Conservation (phyloP, 2,113 vertebrate species). For the Pica pica region DNA sequence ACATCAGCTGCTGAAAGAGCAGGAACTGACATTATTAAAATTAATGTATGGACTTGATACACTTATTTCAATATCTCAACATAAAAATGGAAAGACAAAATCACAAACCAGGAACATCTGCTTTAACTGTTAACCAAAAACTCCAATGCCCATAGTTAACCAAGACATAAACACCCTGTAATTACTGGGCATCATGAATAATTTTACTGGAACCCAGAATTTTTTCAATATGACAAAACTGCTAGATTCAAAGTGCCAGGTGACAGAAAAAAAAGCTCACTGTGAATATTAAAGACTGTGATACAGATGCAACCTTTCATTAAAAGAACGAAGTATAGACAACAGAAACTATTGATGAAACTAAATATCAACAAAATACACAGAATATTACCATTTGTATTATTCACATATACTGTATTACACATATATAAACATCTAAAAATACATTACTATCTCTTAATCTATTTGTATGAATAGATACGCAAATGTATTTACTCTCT, state of each 20-base stretch:
- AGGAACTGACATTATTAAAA: background rate
- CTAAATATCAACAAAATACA: background rate
- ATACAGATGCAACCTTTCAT: background rate
- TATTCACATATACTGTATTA: background rate
- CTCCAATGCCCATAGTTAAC: background rate
- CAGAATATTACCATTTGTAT: background rate
- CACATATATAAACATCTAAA: background rate
- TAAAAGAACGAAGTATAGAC: background rate
- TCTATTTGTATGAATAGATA: background rate
- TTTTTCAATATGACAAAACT: background rate
- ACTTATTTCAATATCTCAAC: background rate
- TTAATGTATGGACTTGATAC: rapidly evolving
- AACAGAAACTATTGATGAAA: background rate
- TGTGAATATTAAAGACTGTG: background rate
- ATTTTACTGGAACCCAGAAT: background rate
- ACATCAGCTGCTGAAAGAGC: background rate
- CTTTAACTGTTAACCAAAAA: background rate
- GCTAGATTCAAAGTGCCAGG: background rate
- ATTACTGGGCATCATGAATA: background rate
- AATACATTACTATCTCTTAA: background rate
- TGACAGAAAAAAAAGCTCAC: background rate
- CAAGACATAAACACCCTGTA: background rate
- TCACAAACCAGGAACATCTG: background rate
- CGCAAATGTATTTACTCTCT: background rate
- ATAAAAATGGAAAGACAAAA: background rate